Evolutionary conservation across 2,888 invertebrate species (phyloP).

Genomic region (Cybosia mesomella): DNA sequence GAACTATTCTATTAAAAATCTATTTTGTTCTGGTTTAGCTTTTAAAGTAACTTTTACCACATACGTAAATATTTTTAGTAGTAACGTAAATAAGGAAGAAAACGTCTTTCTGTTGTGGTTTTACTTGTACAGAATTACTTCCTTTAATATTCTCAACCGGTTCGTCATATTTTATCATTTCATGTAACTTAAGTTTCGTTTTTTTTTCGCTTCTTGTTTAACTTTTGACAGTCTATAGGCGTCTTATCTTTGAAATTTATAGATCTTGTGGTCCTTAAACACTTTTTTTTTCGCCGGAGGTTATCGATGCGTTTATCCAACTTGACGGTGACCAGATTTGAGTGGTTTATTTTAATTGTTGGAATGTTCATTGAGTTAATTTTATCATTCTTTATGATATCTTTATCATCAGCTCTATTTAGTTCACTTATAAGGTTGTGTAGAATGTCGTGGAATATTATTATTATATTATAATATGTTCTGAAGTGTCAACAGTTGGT

Average conservation of each 20-base stretch:
- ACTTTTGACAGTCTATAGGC: slow-evolving; percentile 16
- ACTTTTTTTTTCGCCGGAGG: slow-evolving; percentile 16
- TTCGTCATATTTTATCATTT: not conserved
- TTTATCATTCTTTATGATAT: not conserved
- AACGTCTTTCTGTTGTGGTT: not conserved
- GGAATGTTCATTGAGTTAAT: not conserved
- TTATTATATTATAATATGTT: no score
- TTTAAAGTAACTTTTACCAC: not conserved
- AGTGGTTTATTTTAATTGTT: not conserved
- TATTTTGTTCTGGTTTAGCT: not conserved
- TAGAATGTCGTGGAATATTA: no score
- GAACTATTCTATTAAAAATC: not conserved
- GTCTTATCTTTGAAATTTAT: slow-evolving; percentile 41
- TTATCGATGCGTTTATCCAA: slow-evolving; percentile 29
- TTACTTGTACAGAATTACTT: not conserved
- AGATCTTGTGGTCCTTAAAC: slow-evolving; percentile 16
- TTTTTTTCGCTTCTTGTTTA: slow-evolving; percentile 9
- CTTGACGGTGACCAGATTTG: slow-evolving; percentile 12
- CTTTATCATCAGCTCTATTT: not conserved
- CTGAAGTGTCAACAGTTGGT: not conserved
- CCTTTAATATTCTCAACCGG: not conserved
- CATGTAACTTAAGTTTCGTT: slow-evolving; percentile 15
- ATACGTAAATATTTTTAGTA: not conserved
- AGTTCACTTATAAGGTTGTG: not conserved
- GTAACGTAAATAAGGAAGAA: not conserved